Evolutionary conservation across 2,888 invertebrate genomes (phyloP).

Genomic region (Luperina testacea): DNA sequence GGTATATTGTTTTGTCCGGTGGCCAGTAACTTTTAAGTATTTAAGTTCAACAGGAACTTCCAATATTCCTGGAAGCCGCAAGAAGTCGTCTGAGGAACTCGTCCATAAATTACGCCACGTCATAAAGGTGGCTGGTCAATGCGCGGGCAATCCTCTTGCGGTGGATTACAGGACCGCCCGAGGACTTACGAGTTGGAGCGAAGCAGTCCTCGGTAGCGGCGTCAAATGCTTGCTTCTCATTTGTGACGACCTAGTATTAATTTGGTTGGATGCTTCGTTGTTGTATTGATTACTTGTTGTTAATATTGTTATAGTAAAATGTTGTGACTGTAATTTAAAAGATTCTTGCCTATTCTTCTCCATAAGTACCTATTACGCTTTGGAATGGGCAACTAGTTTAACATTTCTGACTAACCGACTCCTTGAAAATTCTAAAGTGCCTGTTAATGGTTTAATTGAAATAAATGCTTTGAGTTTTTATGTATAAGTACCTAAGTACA

Average conservation of each 20-base stretch:
- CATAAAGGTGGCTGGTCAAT: conserved; percentile 51
- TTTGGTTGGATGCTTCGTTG: neutral
- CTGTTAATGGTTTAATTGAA: no score
- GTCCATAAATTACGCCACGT: conserved; percentile 36
- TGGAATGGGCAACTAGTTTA: neutral
- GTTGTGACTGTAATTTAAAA: neutral
- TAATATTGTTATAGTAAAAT: neutral
- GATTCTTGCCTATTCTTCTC: neutral
- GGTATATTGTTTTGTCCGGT: no score
- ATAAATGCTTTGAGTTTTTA: no score
- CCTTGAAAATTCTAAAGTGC: neutral
- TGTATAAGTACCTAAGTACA: neutral
- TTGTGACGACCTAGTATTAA: neutral
- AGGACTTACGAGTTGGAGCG: conserved; percentile 44
- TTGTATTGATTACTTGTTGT: neutral
- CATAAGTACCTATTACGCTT: neutral
- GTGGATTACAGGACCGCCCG: conserved; percentile 43
- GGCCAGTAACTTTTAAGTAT: neutral
- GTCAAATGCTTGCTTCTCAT: conserved; percentile 34
- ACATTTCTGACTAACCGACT: neutral
- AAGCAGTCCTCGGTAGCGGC: neutral
- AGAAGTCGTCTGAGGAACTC: neutral
- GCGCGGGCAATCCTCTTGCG: conserved; percentile 54
- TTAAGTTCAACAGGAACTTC: neutral
- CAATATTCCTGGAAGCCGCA: conserved; percentile 14